These are phyloP conservation scores for Halyomorpha halys DNA, from an alignment of 1,140 invertebrate species.

Conservation along the genomic window DNA sequence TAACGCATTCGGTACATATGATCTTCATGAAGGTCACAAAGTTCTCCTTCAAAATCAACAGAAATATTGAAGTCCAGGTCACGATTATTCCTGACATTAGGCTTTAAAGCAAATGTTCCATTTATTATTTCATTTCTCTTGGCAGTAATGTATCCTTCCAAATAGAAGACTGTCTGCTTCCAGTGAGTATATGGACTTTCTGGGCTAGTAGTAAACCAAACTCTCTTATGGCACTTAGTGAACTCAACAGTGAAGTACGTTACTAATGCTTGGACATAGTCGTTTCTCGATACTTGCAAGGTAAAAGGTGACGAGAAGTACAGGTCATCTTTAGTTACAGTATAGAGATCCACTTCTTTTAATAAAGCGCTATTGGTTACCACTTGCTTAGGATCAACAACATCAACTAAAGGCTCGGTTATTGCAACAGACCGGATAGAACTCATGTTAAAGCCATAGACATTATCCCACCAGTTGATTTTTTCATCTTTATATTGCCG, in stretches of 20 bases:
- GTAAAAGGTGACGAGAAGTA: conserved; percentile 85
- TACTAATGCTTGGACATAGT: conserved; percentile 95
- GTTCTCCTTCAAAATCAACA: conserved; percentile 89
- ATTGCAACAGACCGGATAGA: conserved; percentile 92
- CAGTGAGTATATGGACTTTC: conserved; percentile 97
- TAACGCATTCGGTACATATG: conserved; percentile 97
- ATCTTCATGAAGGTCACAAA: conserved; percentile 77
- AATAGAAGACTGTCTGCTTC: conserved; percentile 99
- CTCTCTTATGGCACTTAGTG: conserved; percentile 95
- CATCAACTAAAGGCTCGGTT: conserved; percentile 94
- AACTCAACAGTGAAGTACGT: conserved; percentile 99
- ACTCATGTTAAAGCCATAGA: conserved; percentile 99
- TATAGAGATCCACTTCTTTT: conserved; percentile 96
- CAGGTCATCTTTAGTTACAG: conserved; percentile 90
- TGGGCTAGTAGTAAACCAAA: conserved; percentile 97
- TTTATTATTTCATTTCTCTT: conserved; percentile 88
- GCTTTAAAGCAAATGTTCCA: conserved; percentile 85
- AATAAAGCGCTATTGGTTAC: conserved; percentile 62
- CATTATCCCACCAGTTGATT: conserved; percentile 99
- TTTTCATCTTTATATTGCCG: conserved; percentile 99
- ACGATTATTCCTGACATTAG: conserved; percentile 90
- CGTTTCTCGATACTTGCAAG: conserved; percentile 78
- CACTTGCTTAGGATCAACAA: conserved; percentile 93
- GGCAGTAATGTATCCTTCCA: conserved; percentile 90
- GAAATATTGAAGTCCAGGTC: conserved; percentile 94